phyloP scores from a whole-genome alignment of 2,113 vertebrate species.

The Hemibagrus wyckioides region DNA sequence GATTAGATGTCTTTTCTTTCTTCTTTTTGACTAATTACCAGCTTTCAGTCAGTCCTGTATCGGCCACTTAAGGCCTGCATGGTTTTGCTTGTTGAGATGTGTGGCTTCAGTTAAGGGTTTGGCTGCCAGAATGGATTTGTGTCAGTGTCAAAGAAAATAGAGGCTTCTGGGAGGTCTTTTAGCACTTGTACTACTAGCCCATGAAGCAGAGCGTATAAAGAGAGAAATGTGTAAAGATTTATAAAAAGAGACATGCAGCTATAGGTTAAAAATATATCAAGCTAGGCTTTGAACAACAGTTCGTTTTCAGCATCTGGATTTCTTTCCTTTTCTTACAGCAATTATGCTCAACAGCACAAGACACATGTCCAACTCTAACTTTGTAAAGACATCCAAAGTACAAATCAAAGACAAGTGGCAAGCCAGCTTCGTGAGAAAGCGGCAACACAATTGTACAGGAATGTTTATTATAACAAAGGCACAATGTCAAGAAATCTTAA shows the following conservation, averaged over 20 bases:
- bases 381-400: constrained; percentile 12
- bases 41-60: constrained; percentile 36
- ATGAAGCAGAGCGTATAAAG: constrained; percentile 31
- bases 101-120: constrained; percentile 47
- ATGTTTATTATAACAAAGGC: not conserved
- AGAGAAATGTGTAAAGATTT: constrained; percentile 20
- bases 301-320: constrained; percentile 2
- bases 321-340: not conserved
- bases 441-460: not conserved
- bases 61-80: constrained; percentile 47
- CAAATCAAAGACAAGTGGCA: not conserved
- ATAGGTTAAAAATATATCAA: not conserved
- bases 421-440: not conserved
- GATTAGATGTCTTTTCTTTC: constrained; percentile 43
- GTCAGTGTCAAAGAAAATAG: constrained; percentile 63
- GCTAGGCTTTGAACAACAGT: not conserved
- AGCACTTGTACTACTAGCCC: constrained; percentile 32
- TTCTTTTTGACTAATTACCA: constrained; percentile 41
- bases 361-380: constrained; percentile 12
- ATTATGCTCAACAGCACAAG: not conserved
- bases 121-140: constrained; percentile 56
- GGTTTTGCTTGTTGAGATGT: constrained; percentile 48
- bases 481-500: not conserved
- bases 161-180: constrained; percentile 67
- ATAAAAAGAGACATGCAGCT: not conserved